A percentile compares a stretch with the other conserved stretches of the same genome.
These are phyloP conservation scores for Bergia sp. DNA, from an alignment of 92 coral and sea anemone species.

Conservation along the genomic window DNA sequence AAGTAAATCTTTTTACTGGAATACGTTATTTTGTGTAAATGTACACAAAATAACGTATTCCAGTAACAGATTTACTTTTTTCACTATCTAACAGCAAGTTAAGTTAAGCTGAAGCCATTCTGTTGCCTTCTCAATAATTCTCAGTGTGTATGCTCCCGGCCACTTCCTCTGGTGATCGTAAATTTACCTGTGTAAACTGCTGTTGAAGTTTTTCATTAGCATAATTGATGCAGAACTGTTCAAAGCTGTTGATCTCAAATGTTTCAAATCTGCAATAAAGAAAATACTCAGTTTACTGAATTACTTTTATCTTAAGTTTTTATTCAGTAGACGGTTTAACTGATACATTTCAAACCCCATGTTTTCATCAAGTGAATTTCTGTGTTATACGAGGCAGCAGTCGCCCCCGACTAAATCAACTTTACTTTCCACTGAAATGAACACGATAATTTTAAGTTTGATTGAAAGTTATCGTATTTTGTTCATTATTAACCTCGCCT, in stretches of 20 bases:
- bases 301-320: not conserved
- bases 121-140: not conserved
- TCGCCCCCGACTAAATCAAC: not conserved
- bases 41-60: too few species aligned
- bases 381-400: not conserved
- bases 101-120: too few species aligned
- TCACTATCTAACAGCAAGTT: too few species aligned
- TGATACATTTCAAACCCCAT: too few species aligned
- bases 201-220: conserved; percentile 99
- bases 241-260: conserved; percentile 96
- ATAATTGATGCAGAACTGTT: conserved; percentile 96
- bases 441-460: not conserved
- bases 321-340: too few species aligned
- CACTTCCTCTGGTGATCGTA: not conserved
- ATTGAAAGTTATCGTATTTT: not conserved
- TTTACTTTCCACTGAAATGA: not conserved
- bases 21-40: too few species aligned
- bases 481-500: too few species aligned
- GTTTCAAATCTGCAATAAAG: conserved; percentile 88
- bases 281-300: not conserved
- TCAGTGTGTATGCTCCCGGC: not conserved
- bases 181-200: conserved; percentile 91
- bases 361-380: not conserved
- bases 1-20: too few species aligned
- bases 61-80: too few species aligned